These are phyloP conservation scores for Panagrolaimus sp. DNA, from an alignment of 1,140 invertebrate genomes.

Conservation along the genomic window DNA sequence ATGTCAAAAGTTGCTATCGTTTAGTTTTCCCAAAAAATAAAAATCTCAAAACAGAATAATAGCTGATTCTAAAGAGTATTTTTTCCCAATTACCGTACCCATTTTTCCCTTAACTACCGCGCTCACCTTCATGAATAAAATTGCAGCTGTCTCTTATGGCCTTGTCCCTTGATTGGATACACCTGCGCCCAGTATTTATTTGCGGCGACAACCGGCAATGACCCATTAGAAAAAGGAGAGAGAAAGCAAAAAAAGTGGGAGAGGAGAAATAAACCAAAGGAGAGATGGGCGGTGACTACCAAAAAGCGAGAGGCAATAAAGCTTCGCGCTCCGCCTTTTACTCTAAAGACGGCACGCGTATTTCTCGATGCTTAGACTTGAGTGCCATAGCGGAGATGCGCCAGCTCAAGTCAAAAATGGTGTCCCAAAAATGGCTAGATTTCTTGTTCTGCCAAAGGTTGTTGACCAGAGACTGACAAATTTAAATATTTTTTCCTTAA, in stretches of 20 bases:
- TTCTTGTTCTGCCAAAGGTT: slow-evolving; percentile 1
- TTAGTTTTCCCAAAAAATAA: not conserved
- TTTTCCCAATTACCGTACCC: too few species aligned
- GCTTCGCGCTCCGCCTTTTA: slow-evolving; percentile 14
- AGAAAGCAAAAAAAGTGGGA: too few species aligned
- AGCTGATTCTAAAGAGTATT: too few species aligned
- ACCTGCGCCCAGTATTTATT: slow-evolving; percentile 7
- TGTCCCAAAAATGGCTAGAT: slow-evolving; percentile 13
- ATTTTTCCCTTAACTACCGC: not conserved
- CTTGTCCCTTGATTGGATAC: slow-evolving; percentile 17
- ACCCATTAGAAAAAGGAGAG: not conserved
- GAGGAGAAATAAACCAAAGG: not conserved
- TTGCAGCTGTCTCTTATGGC: not conserved
- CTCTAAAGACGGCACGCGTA: slow-evolving; percentile 13
- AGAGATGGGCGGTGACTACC: not conserved
- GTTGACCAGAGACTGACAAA: not conserved
- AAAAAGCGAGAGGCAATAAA: slow-evolving; percentile 1
- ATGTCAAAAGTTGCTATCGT: not conserved
- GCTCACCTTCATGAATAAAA: not conserved
- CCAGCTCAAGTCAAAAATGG: not conserved
- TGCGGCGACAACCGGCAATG: not conserved
- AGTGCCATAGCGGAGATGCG: slow-evolving; percentile 13
- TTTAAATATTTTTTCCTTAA: not conserved
- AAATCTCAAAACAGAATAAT: too few species aligned
- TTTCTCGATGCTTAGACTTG: slow-evolving; percentile 9